Conservation (phyloP, 2,113 vertebrate species). For the Bothrops jararaca region DNA sequence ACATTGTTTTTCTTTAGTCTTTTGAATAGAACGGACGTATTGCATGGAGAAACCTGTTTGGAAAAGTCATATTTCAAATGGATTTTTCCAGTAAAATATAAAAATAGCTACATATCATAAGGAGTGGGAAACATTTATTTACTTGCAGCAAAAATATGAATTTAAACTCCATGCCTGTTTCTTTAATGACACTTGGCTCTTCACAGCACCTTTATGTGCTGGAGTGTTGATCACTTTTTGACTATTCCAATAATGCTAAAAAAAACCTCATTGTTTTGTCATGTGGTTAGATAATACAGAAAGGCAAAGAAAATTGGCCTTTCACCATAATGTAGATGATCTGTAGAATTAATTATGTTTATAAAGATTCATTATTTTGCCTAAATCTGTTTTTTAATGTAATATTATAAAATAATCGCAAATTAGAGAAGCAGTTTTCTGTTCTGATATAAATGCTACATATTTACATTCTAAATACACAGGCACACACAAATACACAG, state of each 20-base stretch:
- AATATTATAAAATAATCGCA: slow-evolving; percentile 2
- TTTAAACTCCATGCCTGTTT: background rate
- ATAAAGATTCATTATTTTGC: background rate
- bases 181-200: background rate
- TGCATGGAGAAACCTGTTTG: background rate
- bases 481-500: background rate
- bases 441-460: background rate
- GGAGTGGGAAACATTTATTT: background rate
- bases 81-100: background rate
- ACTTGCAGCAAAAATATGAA: background rate
- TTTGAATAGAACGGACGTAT: background rate
- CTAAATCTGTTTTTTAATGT: background rate
- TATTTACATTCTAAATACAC: slow-evolving; percentile 32
- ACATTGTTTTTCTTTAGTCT: background rate
- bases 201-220: background rate
- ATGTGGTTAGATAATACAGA: background rate
- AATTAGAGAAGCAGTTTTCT: slow-evolving; percentile 20
- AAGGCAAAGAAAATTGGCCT: background rate
- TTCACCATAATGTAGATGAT: background rate
- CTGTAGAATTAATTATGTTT: slow-evolving; percentile 2
- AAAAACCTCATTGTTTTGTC: background rate
- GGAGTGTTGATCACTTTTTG: background rate
- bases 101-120: background rate
- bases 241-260: background rate
- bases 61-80: background rate